Base-by-base conservation (phyloP, 1,140 invertebrate species). In the Cephus cinctus region DNA sequence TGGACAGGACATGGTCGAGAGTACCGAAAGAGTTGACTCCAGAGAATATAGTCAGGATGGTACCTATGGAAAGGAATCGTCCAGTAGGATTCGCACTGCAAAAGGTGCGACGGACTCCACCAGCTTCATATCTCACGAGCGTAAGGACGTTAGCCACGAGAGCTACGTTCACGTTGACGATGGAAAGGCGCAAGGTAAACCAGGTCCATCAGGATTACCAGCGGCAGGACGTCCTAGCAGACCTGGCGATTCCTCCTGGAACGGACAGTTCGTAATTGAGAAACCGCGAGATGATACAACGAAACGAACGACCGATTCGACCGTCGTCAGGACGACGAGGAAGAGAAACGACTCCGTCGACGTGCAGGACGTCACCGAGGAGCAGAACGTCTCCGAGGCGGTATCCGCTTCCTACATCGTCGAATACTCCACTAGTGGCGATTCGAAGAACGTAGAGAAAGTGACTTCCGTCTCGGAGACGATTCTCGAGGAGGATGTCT, bases 341-440 rank as follows among this genome's bases (percentile, higher is more conserved):
- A 58, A 52, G 16, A 5, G 25, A 8, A 49, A 52, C 5, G 59
- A 59, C 2, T 49, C 53, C 14, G 56, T 63, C 12, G 60, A 63
- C 2, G 48, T 63, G 1, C 16, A 54, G 5, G 60, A 63, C n/a
- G 35, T 63, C 2, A 56, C 44, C 5, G 59, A 59, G 9, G 53
- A 62, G n/a, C 45, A 55, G 2, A 53, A 54, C 9, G 4, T 45
- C 1, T 51, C 57, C 0, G 54, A 57, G 8, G 49, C 40, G 3
- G 18, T 50, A 0, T 52, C 54, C 3, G 15, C 49, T 1, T 61
- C 58, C 2, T 61, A 69, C 19, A 58, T 57, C 0, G 65, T 67
- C 8, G 66, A 71, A 23, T 64, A 65, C 44, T 60, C 56, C 14
- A 61, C 60, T 1, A 56, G 54, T 2, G 56, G 56, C 3, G 63